Evolutionary conservation across 1,140 invertebrate species (phyloP).

Genomic region (Conus ventricosus): DNA sequence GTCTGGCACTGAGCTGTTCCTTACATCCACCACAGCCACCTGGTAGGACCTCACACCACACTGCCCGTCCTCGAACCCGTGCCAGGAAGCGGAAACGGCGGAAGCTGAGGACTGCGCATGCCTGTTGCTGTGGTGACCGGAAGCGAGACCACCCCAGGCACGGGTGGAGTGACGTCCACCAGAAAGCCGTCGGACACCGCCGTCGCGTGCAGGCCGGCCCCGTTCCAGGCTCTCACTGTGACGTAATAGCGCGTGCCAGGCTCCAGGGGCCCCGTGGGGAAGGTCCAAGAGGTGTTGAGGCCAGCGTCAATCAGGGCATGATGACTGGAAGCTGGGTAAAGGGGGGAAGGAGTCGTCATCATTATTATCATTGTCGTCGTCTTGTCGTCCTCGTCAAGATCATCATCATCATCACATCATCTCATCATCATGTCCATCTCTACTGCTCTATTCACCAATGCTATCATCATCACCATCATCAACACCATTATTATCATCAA

Average conservation of each 20-base stretch:
- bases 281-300: slow-evolving; percentile 21
- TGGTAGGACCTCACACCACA: slow-evolving; percentile 45
- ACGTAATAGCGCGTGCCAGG: slow-evolving; percentile 47
- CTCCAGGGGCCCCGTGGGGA: slow-evolving; percentile 26
- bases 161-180: slow-evolving; percentile 44
- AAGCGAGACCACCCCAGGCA: slow-evolving; percentile 50
- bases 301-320: slow-evolving; percentile 14
- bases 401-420: no score
- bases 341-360: not conserved
- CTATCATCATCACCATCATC: no score
- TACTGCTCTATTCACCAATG: no score
- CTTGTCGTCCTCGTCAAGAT: no score
- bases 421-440: no score
- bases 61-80: slow-evolving; percentile 52
- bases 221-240: slow-evolving; percentile 47
- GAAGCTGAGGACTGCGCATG: slow-evolving; percentile 26
- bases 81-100: slow-evolving; percentile 45
- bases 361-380: no score
- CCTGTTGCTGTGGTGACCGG: slow-evolving; percentile 31
- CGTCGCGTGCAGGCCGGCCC: slow-evolving; percentile 41
- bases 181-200: slow-evolving; percentile 51
- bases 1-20: not conserved
- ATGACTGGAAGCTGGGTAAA: not conserved
- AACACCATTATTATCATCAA: no score
- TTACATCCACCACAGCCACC: slow-evolving; percentile 34